Evolutionary conservation across 2,797 vertebrate genomes (phyloP).

Genomic region (Sebastolobus alascanus): DNA sequence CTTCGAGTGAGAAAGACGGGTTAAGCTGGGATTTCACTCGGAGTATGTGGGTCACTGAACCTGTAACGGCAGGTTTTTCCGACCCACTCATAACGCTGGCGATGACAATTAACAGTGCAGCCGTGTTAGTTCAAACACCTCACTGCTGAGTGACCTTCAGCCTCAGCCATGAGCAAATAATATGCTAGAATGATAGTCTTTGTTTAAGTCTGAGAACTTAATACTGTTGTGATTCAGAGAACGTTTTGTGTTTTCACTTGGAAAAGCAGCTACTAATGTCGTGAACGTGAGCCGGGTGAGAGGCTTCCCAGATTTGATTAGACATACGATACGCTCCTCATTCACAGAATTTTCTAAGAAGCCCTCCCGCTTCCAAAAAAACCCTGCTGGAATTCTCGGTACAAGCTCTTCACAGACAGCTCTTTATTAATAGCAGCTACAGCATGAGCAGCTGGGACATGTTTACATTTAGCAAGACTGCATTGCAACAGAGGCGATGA

Average conservation of each 20-base stretch:
- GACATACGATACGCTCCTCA: conserved; percentile 3
- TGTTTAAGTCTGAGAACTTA: conserved; percentile 9
- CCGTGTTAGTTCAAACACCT: conserved; percentile 28
- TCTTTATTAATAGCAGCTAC: conserved; percentile 48
- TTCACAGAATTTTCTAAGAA: conserved; percentile 52
- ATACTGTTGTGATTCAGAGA: neutral
- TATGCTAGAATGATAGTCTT: neutral
- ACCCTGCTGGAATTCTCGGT: conserved; percentile 9
- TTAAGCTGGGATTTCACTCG: conserved; percentile 63
- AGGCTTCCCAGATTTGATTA: neutral
- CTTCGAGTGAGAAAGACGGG: conserved; percentile 16
- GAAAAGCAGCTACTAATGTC: neutral
- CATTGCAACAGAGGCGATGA: conserved; percentile 12
- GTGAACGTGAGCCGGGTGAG: neutral
- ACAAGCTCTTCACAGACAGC: conserved; percentile 19
- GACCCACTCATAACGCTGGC: neutral
- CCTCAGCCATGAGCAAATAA: conserved; percentile 30
- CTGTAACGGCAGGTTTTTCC: conserved; percentile 41
- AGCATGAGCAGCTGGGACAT: conserved; percentile 22
- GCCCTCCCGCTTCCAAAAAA: conserved; percentile 22
- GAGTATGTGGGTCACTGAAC: conserved; percentile 58
- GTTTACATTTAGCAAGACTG: conserved; percentile 42
- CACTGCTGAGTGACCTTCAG: conserved; percentile 17
- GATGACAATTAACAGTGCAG: conserved; percentile 30
- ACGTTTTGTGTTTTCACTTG: neutral